Percentiles rank a stretch among this genome's conserved stretches.
Evolutionary conservation across 2,888 invertebrate genomes (phyloP).

Genomic region (Deroplatys truncata): DNA sequence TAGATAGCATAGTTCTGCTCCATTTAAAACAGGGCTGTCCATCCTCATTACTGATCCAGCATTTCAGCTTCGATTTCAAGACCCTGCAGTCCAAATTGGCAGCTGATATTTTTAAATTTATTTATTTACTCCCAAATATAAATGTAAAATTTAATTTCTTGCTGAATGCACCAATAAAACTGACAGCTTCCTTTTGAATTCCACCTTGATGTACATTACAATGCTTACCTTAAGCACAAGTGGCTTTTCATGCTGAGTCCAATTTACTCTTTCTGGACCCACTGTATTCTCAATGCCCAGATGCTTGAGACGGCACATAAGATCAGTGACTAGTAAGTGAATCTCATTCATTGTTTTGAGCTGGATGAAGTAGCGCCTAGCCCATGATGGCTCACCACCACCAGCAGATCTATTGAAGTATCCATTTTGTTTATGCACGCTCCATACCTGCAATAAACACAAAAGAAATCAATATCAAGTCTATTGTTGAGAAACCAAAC

Average conservation of each 20-base stretch:
- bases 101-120: too few species aligned
- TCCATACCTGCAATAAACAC: constrained; percentile 59
- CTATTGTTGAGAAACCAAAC: too few species aligned
- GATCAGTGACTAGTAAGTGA: constrained; percentile 64
- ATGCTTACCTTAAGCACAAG: constrained; percentile 59
- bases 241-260: constrained; percentile 51
- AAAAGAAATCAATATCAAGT: constrained; percentile 7
- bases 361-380: constrained; percentile 64
- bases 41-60: too few species aligned
- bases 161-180: too few species aligned
- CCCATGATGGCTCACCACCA: constrained; percentile 60
- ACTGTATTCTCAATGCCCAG: constrained; percentile 57
- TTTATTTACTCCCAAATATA: too few species aligned
- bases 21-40: too few species aligned
- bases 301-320: constrained; percentile 56
- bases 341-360: constrained; percentile 69
- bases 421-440: constrained; percentile 54
- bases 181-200: too few species aligned
- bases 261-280: constrained; percentile 44
- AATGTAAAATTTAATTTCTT: too few species aligned
- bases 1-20: too few species aligned
- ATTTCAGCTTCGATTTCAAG: too few species aligned
- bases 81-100: too few species aligned
- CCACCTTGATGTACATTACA: neutral
- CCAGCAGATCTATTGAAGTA: constrained; percentile 48